phyloP scores from a whole-genome alignment of 1,140 invertebrate genomes.

The Drosophila pseudoobscura region DNA sequence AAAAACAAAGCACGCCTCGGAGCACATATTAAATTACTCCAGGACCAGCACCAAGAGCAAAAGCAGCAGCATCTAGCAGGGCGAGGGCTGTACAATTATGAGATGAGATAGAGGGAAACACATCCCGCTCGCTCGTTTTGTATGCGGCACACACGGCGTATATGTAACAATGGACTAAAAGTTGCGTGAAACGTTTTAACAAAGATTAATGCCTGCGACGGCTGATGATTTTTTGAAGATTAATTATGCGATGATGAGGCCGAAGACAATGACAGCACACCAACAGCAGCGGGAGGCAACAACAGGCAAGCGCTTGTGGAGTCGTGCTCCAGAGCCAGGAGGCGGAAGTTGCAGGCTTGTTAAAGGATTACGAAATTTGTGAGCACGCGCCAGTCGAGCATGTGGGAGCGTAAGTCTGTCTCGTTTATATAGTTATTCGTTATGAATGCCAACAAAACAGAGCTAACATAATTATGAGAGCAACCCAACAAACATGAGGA shows the following conservation, averaged over 20 bases:
- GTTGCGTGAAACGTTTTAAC: conserved; percentile 82
- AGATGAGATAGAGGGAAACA: conserved; percentile 29
- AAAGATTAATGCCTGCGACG: conserved; percentile 82
- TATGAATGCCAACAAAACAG: conserved; percentile 53
- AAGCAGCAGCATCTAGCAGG: conserved; percentile 2
- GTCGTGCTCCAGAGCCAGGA: conserved; percentile 48
- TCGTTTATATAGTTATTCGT: conserved; percentile 50
- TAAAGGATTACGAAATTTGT: conserved; percentile 83
- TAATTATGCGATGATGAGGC: conserved; percentile 83
- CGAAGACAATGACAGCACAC: conserved; percentile 71
- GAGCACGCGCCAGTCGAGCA: conserved; percentile 57
- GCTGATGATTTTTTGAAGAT: conserved; percentile 83
- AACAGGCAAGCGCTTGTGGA: conserved; percentile 27
- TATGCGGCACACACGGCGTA: conserved; percentile 73
- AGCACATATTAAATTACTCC: conserved; percentile 66
- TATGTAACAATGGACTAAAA: conserved; percentile 81
- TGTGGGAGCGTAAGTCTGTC: conserved; percentile 29
- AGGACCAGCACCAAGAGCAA: conserved; percentile 16
- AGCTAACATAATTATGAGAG: conserved; percentile 50
- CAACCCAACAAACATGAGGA: conserved; percentile 7
- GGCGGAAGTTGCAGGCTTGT: conserved; percentile 70
- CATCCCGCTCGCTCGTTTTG: conserved; percentile 44
- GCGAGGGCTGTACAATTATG: conserved; percentile 60
- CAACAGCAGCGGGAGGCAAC: conserved; percentile 12
- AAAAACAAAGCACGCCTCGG: conserved; percentile 75